These are phyloP conservation scores for Microctonus aethiopoides DNA, from an alignment of 2,888 invertebrate species.

Conservation along the genomic window DNA sequence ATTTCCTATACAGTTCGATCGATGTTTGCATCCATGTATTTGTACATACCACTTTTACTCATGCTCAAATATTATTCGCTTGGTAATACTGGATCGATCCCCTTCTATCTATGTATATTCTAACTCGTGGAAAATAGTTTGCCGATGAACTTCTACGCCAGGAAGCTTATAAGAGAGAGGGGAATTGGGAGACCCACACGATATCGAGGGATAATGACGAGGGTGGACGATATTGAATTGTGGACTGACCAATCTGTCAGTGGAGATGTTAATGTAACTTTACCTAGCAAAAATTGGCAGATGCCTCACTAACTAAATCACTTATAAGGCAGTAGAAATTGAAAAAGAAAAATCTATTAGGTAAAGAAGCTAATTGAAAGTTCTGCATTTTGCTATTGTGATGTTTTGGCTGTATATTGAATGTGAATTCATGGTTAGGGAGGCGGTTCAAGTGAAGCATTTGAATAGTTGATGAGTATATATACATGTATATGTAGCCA, in stretches of 20 bases:
- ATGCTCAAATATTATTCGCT: background rate
- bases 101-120: conserved; percentile 14
- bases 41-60: background rate
- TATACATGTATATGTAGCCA: too few relatives aligned
- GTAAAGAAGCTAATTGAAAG: background rate
- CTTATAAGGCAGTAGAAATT: background rate
- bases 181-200: background rate
- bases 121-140: conserved; percentile 32
- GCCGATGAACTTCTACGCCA: conserved; percentile 21
- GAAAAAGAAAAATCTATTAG: background rate
- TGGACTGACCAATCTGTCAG: conserved; percentile 56
- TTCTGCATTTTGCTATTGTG: background rate
- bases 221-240: conserved; percentile 56
- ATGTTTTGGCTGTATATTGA: background rate
- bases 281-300: conserved; percentile 24
- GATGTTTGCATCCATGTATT: background rate
- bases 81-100: background rate
- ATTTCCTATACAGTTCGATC: background rate
- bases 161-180: background rate
- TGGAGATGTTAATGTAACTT: conserved; percentile 42
- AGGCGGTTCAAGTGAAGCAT: background rate
- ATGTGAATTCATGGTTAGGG: background rate
- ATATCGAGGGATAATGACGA: conserved; percentile 48
- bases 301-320: conserved; percentile 17
- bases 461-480: background rate